Percentiles rank a stretch among this genome's conserved stretches.
Evolutionary conservation across 2,113 vertebrate genomes (phyloP).

Genomic region (Caranx melampygus): DNA sequence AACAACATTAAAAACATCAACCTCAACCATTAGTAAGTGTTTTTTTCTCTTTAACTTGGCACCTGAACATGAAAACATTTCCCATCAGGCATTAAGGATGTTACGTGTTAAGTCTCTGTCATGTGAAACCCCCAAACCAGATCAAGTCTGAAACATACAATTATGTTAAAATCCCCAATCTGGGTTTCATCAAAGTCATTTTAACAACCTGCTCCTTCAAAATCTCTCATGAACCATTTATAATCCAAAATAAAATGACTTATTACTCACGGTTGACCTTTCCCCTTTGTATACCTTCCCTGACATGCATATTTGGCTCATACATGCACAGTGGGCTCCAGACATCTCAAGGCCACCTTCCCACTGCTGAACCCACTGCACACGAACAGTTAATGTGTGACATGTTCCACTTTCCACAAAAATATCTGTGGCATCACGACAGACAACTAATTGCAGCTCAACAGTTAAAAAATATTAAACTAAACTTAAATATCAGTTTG

Average conservation of each 20-base stretch:
- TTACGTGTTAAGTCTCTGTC: not conserved
- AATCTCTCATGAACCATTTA: not conserved
- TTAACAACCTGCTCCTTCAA: not conserved
- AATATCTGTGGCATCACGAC: not conserved
- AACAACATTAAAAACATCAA: slow-evolving; percentile 9
- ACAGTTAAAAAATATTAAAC: slow-evolving; percentile 17
- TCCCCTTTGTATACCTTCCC: not conserved
- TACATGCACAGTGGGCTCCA: not conserved
- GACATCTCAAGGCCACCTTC: too few species aligned
- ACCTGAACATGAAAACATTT: slow-evolving; percentile 16
- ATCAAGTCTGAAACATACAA: not conserved
- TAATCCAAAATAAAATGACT: slow-evolving; percentile 14
- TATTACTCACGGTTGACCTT: not conserved
- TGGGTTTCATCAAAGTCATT: slow-evolving; percentile 2
- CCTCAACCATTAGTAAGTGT: slow-evolving; percentile 4
- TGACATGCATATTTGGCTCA: slow-evolving; percentile 16
- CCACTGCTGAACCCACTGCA: too few species aligned
- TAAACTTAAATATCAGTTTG: slow-evolving; percentile 33
- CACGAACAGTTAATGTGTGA: not conserved
- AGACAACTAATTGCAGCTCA: slow-evolving; percentile 23
- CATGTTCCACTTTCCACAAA: slow-evolving; percentile 1
- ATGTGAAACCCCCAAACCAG: not conserved
- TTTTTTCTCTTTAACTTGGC: not conserved
- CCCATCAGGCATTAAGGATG: not conserved
- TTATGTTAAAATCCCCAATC: not conserved